Evolutionary conservation across 1,140 invertebrate genomes (phyloP), one percentile per base, ranked within the genome.

Genomic region (Nixonia krombeini): DNA sequence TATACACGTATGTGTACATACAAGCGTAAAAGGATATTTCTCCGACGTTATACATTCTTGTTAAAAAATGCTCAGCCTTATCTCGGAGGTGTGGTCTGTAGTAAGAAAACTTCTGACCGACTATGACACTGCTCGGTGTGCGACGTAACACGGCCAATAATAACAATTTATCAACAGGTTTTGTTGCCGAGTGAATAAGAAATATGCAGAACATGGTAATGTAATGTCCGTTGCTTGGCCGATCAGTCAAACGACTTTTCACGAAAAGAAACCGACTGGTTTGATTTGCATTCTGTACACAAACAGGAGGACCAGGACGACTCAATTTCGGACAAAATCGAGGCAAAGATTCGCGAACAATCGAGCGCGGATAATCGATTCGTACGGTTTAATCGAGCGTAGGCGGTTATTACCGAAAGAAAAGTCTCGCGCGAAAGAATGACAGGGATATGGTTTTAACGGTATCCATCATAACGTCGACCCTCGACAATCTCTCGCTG

Each of bases 101-200:
- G 65, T 68, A 68, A 68, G 65, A 68, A 58, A 23, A 61, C 57
- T 62, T 68, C 62, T 62, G 57, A 25, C 56, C 57, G 57, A 59
- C 55, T 70, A 59, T 64, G 66, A 70, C 66, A 64, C 66, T 56
- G 45, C 44, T 63, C 66, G 37, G 59, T 55, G 59, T 64, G 63
- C 66, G 42, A 70, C 66, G 59, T 70, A 70, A 70, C 55, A 31
- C 55, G 50, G 46, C 45, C 49, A 28, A 55, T 56, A 59, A 70
- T 63, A 70, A 64, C 56, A 64, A 61, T 70, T 70, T 56, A 70
- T 70, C 59, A 59, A 45, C 59, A 63, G 55, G 66, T 63, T 69
- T 58, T 67, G 66, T 63, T 44, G 66, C 53, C 38, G 47, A 44
- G 44, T 49, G 37, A 42, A 59, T 58, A 69, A 63, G 53, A 58